Evolutionary conservation across 2,113 vertebrate species (phyloP).

Genomic region (Prunella fulvescens): DNA sequence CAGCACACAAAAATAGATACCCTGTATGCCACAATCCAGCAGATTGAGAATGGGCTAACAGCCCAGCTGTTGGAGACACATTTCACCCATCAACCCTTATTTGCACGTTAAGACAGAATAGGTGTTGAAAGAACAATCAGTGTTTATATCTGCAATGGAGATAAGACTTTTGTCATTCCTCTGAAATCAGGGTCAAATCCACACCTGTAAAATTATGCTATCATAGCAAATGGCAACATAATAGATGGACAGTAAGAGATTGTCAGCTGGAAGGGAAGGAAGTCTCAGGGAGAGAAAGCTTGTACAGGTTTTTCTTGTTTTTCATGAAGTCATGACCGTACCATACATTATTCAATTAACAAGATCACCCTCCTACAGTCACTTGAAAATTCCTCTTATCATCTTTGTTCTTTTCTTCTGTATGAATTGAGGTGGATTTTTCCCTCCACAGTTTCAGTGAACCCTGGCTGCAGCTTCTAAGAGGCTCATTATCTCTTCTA

Average conservation of each 20-base stretch:
- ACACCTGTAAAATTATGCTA: neutral
- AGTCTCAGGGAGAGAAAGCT: neutral
- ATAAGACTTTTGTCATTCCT: neutral
- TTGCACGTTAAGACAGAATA: neutral
- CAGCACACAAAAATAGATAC: neutral
- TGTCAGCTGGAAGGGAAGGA: neutral
- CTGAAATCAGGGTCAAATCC: neutral
- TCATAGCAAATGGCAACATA: neutral
- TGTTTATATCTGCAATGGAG: neutral
- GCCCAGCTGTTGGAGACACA: neutral
- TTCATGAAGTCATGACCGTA: neutral
- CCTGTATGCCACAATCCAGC: neutral
- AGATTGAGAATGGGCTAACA: neutral
- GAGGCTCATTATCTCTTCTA: conserved; percentile 59
- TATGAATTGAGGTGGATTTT: conserved; percentile 35
- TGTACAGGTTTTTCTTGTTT: neutral
- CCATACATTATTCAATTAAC: conserved; percentile 23
- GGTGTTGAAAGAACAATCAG: neutral
- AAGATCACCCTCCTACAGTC: conserved; percentile 11
- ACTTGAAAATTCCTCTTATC: conserved; percentile 36
- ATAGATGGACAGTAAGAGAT: neutral
- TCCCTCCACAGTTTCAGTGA: conserved; percentile 22
- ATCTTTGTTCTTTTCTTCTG: conserved; percentile 44
- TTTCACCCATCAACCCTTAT: neutral
- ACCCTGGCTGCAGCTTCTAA: conserved; percentile 40